phyloP scores from a whole-genome alignment of 2,113 vertebrate species.

The Piaya cayana region DNA sequence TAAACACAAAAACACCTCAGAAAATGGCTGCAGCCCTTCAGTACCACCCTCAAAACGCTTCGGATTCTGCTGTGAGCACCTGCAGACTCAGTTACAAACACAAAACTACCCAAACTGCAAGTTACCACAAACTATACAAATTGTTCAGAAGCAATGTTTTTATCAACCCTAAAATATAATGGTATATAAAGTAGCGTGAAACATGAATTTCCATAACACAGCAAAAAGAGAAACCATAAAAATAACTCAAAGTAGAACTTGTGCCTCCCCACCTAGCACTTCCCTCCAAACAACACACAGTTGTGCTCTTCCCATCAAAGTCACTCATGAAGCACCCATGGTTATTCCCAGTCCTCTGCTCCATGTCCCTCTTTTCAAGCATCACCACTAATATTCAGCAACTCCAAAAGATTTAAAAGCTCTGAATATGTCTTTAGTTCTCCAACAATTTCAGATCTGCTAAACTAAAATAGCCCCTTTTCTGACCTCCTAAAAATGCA shows the following conservation, averaged over 20 bases:
- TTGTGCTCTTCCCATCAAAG: not conserved
- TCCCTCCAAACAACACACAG: not conserved
- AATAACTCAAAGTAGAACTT: not conserved
- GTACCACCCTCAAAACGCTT: not conserved
- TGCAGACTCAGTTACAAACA: not conserved
- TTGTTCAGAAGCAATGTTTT: not conserved
- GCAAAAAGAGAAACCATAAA: not conserved
- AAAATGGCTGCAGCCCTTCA: not conserved
- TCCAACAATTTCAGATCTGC: not conserved
- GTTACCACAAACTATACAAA: not conserved
- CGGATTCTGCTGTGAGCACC: not conserved
- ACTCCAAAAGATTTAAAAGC: not conserved
- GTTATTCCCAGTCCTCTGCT: accelerated
- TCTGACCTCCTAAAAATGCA: not conserved
- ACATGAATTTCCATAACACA: not conserved
- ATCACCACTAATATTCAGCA: not conserved
- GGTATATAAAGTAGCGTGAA: not conserved
- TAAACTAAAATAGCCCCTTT: not conserved
- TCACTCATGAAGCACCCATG: not conserved
- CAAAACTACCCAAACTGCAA: not conserved
- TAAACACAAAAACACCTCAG: not conserved
- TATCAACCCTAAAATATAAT: not conserved
- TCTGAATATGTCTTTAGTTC: not conserved
- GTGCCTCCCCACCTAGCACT: not conserved
- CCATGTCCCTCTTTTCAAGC: not conserved